Percentiles rank a stretch among this genome's conserved stretches.
Conservation (phyloP, 2,888 invertebrate genomes). For the Andrena haemorrhoa region DNA sequence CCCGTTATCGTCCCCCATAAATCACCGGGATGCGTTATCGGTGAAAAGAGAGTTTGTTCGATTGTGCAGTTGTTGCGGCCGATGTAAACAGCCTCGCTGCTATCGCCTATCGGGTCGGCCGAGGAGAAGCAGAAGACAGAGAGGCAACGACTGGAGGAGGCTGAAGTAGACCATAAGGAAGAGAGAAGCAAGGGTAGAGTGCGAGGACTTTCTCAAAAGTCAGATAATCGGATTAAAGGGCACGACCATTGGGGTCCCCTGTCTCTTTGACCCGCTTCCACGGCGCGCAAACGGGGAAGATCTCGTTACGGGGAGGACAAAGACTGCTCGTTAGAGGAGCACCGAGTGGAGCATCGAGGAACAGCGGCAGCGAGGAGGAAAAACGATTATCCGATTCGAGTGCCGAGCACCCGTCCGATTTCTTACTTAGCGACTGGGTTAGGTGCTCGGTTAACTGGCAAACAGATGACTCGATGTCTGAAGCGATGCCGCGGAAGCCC, state of each 20-base stretch:
- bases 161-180: neutral
- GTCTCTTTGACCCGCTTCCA: constrained; percentile 33
- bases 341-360: constrained; percentile 6
- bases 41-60: constrained; percentile 69
- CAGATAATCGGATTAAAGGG: constrained; percentile 41
- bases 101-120: constrained; percentile 46
- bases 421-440: constrained; percentile 23
- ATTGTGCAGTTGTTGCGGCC: constrained; percentile 54
- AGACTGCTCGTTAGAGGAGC: constrained; percentile 21
- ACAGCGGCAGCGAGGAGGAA: constrained; percentile 1
- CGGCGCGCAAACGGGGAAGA: constrained; percentile 19
- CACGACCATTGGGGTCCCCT: constrained; percentile 2
- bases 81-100: constrained; percentile 73
- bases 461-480: neutral
- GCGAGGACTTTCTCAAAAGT: constrained; percentile 32
- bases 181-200: neutral
- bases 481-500: neutral
- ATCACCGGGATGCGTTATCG: constrained; percentile 74
- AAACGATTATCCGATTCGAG: constrained; percentile 37
- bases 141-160: neutral
- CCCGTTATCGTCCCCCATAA: constrained; percentile 73
- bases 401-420: constrained; percentile 24
- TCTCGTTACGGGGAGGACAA: constrained; percentile 24
- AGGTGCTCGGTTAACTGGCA: neutral
- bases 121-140: neutral